Evolutionary conservation across 2,797 vertebrate genomes (phyloP).

Genomic region (Gallinago nigripennis): DNA sequence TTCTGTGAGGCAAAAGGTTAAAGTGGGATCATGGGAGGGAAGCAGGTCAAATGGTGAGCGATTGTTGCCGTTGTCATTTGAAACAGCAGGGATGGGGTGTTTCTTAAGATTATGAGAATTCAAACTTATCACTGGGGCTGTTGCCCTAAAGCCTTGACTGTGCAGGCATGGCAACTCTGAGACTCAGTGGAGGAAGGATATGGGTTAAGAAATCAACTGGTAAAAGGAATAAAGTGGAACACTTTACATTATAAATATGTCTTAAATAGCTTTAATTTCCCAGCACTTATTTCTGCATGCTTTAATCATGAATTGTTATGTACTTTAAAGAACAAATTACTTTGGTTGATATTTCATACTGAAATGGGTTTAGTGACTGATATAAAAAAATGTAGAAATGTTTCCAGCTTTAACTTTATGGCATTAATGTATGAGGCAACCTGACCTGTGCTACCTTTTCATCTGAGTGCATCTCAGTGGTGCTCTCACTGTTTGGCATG

Average conservation of each 20-base stretch:
- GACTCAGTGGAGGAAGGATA: background rate
- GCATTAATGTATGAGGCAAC: background rate
- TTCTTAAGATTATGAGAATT: background rate
- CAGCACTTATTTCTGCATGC: background rate
- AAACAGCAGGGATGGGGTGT: background rate
- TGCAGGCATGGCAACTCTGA: background rate
- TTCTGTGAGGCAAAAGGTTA: conserved; percentile 67
- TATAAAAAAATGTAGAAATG: background rate
- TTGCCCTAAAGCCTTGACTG: background rate
- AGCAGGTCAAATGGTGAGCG: conserved; percentile 89
- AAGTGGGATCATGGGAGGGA: conserved; percentile 85
- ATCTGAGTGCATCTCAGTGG: background rate
- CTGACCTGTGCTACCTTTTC: background rate
- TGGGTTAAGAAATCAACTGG: background rate
- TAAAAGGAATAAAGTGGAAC: background rate
- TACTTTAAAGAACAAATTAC: background rate
- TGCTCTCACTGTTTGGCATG: background rate
- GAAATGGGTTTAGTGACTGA: background rate
- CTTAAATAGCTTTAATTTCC: background rate
- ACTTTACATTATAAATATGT: background rate
- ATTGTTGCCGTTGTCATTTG: background rate
- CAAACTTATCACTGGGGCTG: background rate
- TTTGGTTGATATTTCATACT: background rate
- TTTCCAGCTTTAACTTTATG: background rate
- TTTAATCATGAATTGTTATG: background rate